These are phyloP conservation scores for Arizona elegans DNA, from an alignment of 2,113 vertebrate genomes.

Conservation along the genomic window DNA sequence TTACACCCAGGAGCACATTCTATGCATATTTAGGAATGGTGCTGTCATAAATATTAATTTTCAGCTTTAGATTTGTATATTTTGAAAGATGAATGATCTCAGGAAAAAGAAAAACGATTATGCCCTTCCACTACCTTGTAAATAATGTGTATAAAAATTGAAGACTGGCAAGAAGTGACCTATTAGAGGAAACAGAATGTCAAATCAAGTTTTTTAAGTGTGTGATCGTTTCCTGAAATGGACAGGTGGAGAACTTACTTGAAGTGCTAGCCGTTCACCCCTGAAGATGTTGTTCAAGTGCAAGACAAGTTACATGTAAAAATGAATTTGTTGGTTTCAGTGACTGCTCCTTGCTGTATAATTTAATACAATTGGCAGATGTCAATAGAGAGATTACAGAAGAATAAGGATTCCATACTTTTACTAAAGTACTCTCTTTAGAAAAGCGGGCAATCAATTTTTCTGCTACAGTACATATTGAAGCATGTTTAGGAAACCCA, in stretches of 20 bases:
- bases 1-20: not conserved
- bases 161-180: constrained; percentile 13
- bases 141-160: constrained; percentile 14
- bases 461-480: not conserved
- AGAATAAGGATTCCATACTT: not conserved
- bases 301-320: constrained; percentile 18
- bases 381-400: not conserved
- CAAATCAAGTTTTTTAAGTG: not conserved
- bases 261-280: constrained; percentile 11
- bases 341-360: constrained; percentile 20
- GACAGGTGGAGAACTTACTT: constrained; percentile 9
- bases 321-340: constrained; percentile 28
- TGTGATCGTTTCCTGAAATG: constrained; percentile 4
- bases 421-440: not conserved
- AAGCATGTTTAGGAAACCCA: not conserved
- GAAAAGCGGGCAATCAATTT: not conserved
- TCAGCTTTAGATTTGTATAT: constrained; percentile 2
- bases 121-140: not conserved
- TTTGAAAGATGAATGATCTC: constrained; percentile 4
- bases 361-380: constrained; percentile 17
- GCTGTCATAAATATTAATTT: constrained; percentile 19
- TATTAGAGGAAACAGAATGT: constrained; percentile 20
- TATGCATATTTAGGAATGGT: not conserved
- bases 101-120: constrained; percentile 4
- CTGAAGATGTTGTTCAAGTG: constrained; percentile 21